phyloP scores from a whole-genome alignment of 1,140 invertebrate species.

The Ostrea edulis region DNA sequence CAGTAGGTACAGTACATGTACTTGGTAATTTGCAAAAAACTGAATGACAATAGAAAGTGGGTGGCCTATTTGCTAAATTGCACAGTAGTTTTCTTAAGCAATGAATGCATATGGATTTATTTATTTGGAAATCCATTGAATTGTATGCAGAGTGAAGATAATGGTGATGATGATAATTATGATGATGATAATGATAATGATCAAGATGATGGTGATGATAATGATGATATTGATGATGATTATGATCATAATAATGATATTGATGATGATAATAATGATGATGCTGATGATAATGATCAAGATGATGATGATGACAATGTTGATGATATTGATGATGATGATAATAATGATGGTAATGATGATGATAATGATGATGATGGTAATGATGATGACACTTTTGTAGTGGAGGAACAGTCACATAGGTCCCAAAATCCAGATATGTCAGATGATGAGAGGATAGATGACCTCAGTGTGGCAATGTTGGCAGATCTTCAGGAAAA shows the following conservation, averaged over 20 bases:
- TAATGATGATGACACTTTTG: neutral
- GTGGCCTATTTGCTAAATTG: too few species aligned
- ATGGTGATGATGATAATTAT: neutral
- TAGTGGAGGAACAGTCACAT: slow-evolving; percentile 65
- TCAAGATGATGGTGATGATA: too few species aligned
- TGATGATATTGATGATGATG: neutral
- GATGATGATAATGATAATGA: neutral
- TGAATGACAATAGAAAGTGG: too few species aligned
- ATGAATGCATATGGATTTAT: too few species aligned
- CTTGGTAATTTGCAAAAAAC: too few species aligned
- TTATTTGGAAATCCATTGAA: too few species aligned
- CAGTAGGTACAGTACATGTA: neutral
- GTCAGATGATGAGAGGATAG: slow-evolving; percentile 51
- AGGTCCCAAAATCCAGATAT: slow-evolving; percentile 44
- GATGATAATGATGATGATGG: neutral
- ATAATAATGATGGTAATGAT: neutral
- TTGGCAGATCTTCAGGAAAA: slow-evolving; percentile 72
- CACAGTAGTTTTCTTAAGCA: too few species aligned
- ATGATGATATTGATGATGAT: too few species aligned
- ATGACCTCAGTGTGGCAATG: slow-evolving; percentile 66
- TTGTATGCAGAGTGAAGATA: too few species aligned
- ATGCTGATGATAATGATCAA: neutral
- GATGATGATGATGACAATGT: neutral
- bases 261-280: too few species aligned
- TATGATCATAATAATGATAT: too few species aligned